Conservation (phyloP, 1,140 invertebrate species). For the Tetranychus cinnabarinus region DNA sequence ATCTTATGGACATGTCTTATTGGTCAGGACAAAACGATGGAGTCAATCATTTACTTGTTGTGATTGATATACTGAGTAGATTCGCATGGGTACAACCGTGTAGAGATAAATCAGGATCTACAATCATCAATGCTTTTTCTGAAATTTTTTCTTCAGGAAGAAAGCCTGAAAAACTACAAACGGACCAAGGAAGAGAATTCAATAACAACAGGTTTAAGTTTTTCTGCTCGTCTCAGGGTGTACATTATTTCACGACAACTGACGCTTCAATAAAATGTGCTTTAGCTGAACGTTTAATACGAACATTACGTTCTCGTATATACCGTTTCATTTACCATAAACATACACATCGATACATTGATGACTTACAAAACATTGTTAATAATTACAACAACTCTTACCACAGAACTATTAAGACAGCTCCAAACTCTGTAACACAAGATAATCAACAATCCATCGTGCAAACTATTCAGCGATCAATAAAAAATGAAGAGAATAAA, state of each 20-base stretch:
- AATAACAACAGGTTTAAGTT: constrained; percentile 13
- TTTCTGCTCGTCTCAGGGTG: constrained; percentile 16
- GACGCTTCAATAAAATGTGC: constrained; percentile 19
- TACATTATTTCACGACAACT: constrained; percentile 23
- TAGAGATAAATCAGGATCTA: neutral
- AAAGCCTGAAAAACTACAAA: constrained; percentile 2
- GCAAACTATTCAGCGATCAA: no score
- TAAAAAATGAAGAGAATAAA: no score
- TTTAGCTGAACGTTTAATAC: constrained; percentile 23
- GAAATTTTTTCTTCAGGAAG: neutral
- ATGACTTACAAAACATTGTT: neutral
- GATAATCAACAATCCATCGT: no score
- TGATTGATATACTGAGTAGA: neutral
- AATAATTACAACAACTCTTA: neutral
- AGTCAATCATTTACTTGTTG: neutral
- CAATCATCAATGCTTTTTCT: neutral
- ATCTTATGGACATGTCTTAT: neutral
- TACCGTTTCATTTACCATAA: neutral
- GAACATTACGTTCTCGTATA: constrained; percentile 19
- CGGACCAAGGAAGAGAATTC: constrained; percentile 5
- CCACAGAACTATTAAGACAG: neutral
- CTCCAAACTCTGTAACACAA: neutral
- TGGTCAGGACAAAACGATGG: neutral
- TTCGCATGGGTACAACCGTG: neutral
- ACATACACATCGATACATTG: neutral